A percentile compares a stretch with the other conserved stretches of the same genome.
phyloP scores from a whole-genome alignment of 2,888 invertebrate species.

The Tipula lateralis region DNA sequence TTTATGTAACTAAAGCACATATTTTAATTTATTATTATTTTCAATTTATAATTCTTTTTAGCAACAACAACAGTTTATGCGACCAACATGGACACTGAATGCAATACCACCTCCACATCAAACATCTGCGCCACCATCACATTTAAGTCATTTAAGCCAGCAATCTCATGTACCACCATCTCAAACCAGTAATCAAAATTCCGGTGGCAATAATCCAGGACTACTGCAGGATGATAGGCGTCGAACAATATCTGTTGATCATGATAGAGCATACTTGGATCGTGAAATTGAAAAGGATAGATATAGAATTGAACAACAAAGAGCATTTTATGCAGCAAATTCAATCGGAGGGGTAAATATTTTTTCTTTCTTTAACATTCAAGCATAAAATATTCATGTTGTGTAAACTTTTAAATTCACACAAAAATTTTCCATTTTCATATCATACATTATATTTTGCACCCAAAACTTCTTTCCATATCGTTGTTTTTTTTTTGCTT shows the following conservation, averaged over 20 bases:
- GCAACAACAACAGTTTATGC: slow-evolving; percentile 33
- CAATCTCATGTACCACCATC: slow-evolving; percentile 33
- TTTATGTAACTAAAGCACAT: too few relatives aligned
- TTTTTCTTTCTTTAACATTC: not conserved
- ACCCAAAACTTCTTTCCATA: too few relatives aligned
- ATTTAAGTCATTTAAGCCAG: slow-evolving; percentile 29
- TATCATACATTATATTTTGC: not conserved
- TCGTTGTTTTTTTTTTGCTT: too few relatives aligned
- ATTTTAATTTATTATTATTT: too few relatives aligned
- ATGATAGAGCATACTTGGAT: slow-evolving; percentile 31
- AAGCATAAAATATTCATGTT: not conserved
- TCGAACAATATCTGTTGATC: slow-evolving; percentile 24
- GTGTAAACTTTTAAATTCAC: not conserved
- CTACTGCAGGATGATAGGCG: slow-evolving; percentile 32
- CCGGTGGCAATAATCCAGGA: not conserved
- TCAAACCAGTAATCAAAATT: slow-evolving; percentile 25
- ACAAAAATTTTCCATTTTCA: not conserved
- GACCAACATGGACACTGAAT: slow-evolving; percentile 35
- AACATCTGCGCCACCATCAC: slow-evolving; percentile 31
- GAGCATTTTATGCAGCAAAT: slow-evolving; percentile 37
- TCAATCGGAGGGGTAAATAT: slow-evolving; percentile 34
- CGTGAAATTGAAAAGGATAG: slow-evolving; percentile 35
- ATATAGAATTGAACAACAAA: slow-evolving; percentile 38
- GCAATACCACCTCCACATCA: slow-evolving; percentile 34
- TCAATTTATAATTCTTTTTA: too few relatives aligned